Evolutionary conservation across 2,113 vertebrate species (phyloP).

Genomic region (Lycaon pictus): DNA sequence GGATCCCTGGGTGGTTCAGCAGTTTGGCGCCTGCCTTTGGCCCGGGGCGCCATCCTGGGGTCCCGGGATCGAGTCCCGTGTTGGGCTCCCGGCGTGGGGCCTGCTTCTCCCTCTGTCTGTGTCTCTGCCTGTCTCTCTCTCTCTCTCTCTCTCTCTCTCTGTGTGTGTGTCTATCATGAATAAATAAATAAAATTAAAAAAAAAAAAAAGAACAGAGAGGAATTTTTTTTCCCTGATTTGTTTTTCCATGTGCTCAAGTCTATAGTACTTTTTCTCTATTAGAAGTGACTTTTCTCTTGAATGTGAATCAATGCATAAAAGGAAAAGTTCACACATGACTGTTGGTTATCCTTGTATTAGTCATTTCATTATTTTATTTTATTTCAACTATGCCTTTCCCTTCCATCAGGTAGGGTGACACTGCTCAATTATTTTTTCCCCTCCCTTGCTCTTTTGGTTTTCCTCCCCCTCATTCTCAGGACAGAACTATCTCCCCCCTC

Average conservation of each 20-base stretch:
- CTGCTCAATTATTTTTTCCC: neutral
- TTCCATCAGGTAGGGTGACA: neutral
- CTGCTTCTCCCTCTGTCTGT: too few relatives aligned
- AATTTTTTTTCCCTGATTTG: neutral
- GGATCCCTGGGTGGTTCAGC: too few relatives aligned
- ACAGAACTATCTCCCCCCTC: neutral
- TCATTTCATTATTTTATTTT: neutral
- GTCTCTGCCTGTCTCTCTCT: too few relatives aligned
- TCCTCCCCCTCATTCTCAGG: neutral
- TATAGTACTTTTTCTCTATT: neutral
- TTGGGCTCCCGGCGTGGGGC: too few relatives aligned
- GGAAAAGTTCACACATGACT: neutral
- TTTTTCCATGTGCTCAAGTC: neutral
- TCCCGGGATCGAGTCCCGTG: too few relatives aligned
- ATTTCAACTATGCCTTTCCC: neutral
- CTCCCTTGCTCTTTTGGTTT: neutral
- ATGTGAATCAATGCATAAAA: neutral
- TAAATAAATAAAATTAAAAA: too few relatives aligned
- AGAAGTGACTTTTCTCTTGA: neutral
- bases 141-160: too few relatives aligned
- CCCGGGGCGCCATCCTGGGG: too few relatives aligned
- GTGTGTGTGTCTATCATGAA: too few relatives aligned
- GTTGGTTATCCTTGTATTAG: neutral
- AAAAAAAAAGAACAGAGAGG: neutral
- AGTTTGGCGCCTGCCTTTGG: too few relatives aligned